A percentile compares a stretch with the other conserved stretches of the same genome.
phyloP scores from a whole-genome alignment of 2,113 vertebrate genomes.

The Stomatorhinus ivindoensis region DNA sequence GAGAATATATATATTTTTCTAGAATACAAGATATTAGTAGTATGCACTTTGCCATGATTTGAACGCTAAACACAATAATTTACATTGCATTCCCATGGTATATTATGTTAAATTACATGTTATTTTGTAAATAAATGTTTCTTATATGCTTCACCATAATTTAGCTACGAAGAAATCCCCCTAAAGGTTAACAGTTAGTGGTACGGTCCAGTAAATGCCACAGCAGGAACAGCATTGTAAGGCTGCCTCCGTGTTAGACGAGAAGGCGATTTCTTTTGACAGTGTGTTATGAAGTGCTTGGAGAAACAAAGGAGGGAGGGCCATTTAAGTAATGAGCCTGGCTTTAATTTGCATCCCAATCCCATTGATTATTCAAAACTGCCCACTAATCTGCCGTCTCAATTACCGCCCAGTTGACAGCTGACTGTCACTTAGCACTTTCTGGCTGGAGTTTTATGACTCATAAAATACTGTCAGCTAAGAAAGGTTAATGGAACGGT shows the following conservation, averaged over 20 bases:
- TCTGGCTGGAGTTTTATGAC: neutral
- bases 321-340: neutral
- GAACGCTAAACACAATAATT: neutral
- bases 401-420: slow-evolving; percentile 6
- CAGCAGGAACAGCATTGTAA: neutral
- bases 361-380: slow-evolving; percentile 1
- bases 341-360: neutral
- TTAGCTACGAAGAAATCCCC: neutral
- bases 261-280: neutral
- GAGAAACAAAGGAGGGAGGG: neutral
- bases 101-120: neutral
- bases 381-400: neutral
- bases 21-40: neutral
- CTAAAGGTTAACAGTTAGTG: neutral
- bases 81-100: neutral
- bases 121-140: neutral
- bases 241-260: neutral
- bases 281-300: neutral
- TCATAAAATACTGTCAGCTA: neutral
- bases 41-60: neutral
- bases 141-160: neutral
- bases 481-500: neutral
- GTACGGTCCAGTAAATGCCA: neutral
- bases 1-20: neutral
- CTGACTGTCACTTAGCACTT: neutral